A percentile compares a stretch with the other conserved stretches of the same genome.
Evolutionary conservation across 37 sponge, comb jelly and placozoan genomes (phyloP).

Genomic region (Tethya wilhelma): DNA sequence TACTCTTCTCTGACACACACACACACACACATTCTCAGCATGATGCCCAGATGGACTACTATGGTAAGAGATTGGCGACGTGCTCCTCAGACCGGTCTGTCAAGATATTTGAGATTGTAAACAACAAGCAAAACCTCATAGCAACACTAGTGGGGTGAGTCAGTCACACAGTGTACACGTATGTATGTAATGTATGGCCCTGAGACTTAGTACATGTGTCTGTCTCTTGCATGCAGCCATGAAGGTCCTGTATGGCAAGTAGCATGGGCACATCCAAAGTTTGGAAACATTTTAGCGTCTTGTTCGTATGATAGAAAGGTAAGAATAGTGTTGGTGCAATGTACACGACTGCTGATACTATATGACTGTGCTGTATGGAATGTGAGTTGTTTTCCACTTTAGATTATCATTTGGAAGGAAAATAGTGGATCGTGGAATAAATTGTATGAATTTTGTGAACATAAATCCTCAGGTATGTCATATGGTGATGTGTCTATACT

Average conservation of each 20-base stretch:
- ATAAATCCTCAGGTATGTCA: slow-evolving; percentile 86
- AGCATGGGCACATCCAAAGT: slow-evolving; percentile 98
- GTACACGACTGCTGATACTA: too few relatives aligned
- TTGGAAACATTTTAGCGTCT: slow-evolving; percentile 93
- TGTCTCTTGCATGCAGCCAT: slow-evolving; percentile 75
- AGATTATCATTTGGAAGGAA: slow-evolving; percentile 97
- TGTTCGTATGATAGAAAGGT: slow-evolving; percentile 99
- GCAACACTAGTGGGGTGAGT: slow-evolving; percentile 84
- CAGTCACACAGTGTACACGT: background rate
- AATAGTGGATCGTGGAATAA: slow-evolving; percentile 74
- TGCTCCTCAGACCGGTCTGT: slow-evolving; percentile 97
- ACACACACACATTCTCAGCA: too few relatives aligned
- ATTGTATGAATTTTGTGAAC: slow-evolving; percentile 83
- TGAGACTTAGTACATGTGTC: too few relatives aligned
- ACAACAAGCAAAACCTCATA: slow-evolving; percentile 63
- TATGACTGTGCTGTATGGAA: too few relatives aligned
- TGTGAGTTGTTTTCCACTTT: background rate
- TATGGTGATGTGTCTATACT: background rate
- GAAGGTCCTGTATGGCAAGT: slow-evolving; percentile 99
- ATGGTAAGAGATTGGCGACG: slow-evolving; percentile 92
- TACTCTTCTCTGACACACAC: too few relatives aligned
- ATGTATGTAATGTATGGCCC: too few relatives aligned
- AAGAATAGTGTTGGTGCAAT: too few relatives aligned
- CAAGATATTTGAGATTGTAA: slow-evolving; percentile 88
- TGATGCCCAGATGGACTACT: slow-evolving; percentile 98